A percentile compares a stretch with the other conserved stretches of the same genome.
These are phyloP conservation scores for Caradrina clavipalpis DNA, from an alignment of 2,888 invertebrate genomes.

Conservation along the genomic window DNA sequence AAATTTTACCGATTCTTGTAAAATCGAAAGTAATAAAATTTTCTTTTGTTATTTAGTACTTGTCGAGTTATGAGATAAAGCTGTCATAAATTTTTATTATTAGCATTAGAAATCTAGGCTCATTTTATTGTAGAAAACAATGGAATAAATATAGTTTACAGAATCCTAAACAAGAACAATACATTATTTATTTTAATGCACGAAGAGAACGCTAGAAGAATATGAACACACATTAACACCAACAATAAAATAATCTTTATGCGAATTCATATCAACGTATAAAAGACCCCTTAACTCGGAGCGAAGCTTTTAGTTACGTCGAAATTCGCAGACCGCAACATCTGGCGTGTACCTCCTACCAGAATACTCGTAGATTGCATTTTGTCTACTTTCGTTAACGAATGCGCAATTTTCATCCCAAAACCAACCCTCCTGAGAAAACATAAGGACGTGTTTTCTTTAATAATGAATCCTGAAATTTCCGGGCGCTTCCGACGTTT, in stretches of 20 bases:
- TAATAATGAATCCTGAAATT: slow-evolving; percentile 59
- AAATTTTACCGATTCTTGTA: slow-evolving; percentile 6
- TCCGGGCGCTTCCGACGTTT: slow-evolving; percentile 76
- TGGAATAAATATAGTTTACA: background rate
- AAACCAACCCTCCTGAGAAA: slow-evolving; percentile 58
- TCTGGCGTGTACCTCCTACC: slow-evolving; percentile 84
- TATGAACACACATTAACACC: slow-evolving; percentile 24
- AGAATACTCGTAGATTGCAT: slow-evolving; percentile 85
- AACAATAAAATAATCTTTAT: slow-evolving; percentile 42
- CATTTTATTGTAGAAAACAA: background rate
- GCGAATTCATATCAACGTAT: slow-evolving; percentile 61
- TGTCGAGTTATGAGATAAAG: slow-evolving; percentile 18
- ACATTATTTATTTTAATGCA: background rate
- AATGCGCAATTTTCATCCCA: slow-evolving; percentile 47
- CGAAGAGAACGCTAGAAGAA: background rate
- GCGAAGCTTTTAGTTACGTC: slow-evolving; percentile 85
- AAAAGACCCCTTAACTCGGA: slow-evolving; percentile 76
- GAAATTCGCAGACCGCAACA: slow-evolving; percentile 89
- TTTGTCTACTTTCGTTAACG: slow-evolving; percentile 78
- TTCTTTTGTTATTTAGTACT: no score
- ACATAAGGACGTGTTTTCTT: slow-evolving; percentile 65
- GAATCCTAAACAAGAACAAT: background rate
- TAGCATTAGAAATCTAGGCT: background rate
- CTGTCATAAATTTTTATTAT: slow-evolving; percentile 6
- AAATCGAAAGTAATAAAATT: slow-evolving; percentile 17